Base-by-base conservation (phyloP, 2,113 vertebrate species). In the Brienomyrus brachyistius region DNA sequence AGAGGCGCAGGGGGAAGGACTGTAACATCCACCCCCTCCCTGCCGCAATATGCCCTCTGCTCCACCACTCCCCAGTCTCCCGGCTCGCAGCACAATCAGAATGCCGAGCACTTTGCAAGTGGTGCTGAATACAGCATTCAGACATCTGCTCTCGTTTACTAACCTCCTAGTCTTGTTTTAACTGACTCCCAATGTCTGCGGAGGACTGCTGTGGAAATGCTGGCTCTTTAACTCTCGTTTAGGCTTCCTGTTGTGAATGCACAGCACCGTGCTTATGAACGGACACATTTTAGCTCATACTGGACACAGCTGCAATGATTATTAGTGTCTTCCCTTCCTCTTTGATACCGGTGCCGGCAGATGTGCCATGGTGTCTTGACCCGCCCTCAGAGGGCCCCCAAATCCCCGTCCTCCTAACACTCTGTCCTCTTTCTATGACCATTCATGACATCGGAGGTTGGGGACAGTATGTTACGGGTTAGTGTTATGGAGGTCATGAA, bases 21-120 rank as follows among this genome's bases (percentile, higher is more conserved):
- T 95, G 93, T 27, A 48, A n/a, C 2, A 11, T 51, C 31, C 86
- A 27, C 23, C 8, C 87, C 40, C 35, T 50, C 45, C 35, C 95
- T 27, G 23, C n/a, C 0, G 9, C n/a, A 11, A 11, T 3, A 66
- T 66, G 62, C 27, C 62, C 86, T n/a, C 52, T 91, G 91, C 90
- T 66, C 83, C 90, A 96, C 96, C 56, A 91, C 95, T 56, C 94
- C 96, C 94, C 96, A 48, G 27, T 45, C 47, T 15, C 52, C 51
- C 86, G 90, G 91, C 91, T 91, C 90, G 56, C 82, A 19, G 52
- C 17, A 90, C 89, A 21, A 31, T 15, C 51, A 59, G 13, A 43
- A 17, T 27, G 21, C 35, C 2, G 35, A 88, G 43, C 51, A 27
- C 51, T 80, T 80, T 21, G 48, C 50, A 15, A 27, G 27, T 35